Evolutionary conservation across 2,797 vertebrate species (phyloP), one percentile per base, ranked within the genome.

Genomic region (Dallia pectoralis): DNA sequence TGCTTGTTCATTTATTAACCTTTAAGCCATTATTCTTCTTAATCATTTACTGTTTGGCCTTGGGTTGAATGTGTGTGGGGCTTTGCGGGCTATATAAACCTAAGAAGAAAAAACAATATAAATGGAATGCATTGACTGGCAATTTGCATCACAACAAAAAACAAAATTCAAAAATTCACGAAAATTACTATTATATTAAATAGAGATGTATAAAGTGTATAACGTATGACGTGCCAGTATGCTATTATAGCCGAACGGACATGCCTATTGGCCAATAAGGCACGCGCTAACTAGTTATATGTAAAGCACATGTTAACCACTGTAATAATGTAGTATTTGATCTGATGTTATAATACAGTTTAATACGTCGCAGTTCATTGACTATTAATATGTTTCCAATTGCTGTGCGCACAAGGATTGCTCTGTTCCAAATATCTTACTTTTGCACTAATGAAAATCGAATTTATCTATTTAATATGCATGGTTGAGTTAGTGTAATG

Each of bases 321-420:
- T 81, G 82, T 79, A 79, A 84, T 89, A 88, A 89, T 89, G 85
- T 81, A 85, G 48, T 76, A 81, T 88, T 90, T 90, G 88, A 90
- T 85, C 85, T 74, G 63, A 86, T 88, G 89, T 91, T 88, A 86
- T 89, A 90, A 85, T 87, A 87, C 76, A 84, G 76, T 91, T 92
- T 91, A 92, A 93, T 91, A 93, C 88, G 91, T 91, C 89, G 91
- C 91, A 91, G 84, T 92, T 89, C 88, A 93, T 88, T 92, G 91
- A 89, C 89, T 91, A 89, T 91, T 91, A 89, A 93, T 93, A 91
- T 90, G 83, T 90, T 91, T 89, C 87, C 84, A 89, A 91, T 87
- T 88, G 86, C 85, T 87, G 81, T 86, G 87, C 86, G 83, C 84
- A 87, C 72, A 79, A 88, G 87, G 77, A 89, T 84, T 59, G 11